Percentiles rank a stretch among this genome's conserved stretches.
These are phyloP conservation scores for Eupithecia vulgata DNA, from an alignment of 2,888 invertebrate genomes.

Conservation along the genomic window DNA sequence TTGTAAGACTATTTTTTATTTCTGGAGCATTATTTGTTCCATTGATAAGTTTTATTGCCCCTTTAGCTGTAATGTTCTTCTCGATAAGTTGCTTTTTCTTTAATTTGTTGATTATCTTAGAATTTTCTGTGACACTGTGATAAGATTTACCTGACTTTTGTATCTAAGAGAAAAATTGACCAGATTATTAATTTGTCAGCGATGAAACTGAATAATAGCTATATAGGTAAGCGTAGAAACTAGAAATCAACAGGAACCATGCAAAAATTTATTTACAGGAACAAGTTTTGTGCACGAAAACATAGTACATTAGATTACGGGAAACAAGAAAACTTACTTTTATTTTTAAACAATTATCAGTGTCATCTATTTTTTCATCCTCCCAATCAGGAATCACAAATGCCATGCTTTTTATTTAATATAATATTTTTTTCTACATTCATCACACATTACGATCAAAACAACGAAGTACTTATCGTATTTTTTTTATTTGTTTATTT, in stretches of 20 bases:
- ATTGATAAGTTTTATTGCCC: not conserved
- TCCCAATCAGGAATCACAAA: constrained; percentile 56
- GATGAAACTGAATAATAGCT: not conserved
- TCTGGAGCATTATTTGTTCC: constrained; percentile 9
- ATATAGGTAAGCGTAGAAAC: not conserved
- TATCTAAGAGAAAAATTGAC: not conserved
- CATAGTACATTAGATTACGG: too few relatives aligned
- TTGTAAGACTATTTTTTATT: constrained; percentile 18
- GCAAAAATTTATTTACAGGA: not conserved
- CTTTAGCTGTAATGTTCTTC: constrained; percentile 3
- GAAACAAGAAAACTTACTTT: constrained; percentile 27
- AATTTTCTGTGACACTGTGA: constrained; percentile 21
- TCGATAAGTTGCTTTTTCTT: constrained; percentile 13
- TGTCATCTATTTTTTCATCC: constrained; percentile 47
- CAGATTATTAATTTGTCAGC: not conserved
- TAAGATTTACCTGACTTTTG: not conserved
- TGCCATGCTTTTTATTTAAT: constrained; percentile 46
- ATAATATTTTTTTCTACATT: too few relatives aligned
- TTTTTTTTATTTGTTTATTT: not conserved
- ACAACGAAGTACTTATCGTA: too few relatives aligned
- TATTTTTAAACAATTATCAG: constrained; percentile 30
- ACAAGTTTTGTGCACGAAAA: too few relatives aligned
- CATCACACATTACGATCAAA: too few relatives aligned
- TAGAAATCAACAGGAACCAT: not conserved
- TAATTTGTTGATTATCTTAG: constrained; percentile 25